Percentiles rank a stretch among this genome's conserved stretches.
Conservation (phyloP, 2,888 invertebrate genomes). For the Mystacides longicornis region DNA sequence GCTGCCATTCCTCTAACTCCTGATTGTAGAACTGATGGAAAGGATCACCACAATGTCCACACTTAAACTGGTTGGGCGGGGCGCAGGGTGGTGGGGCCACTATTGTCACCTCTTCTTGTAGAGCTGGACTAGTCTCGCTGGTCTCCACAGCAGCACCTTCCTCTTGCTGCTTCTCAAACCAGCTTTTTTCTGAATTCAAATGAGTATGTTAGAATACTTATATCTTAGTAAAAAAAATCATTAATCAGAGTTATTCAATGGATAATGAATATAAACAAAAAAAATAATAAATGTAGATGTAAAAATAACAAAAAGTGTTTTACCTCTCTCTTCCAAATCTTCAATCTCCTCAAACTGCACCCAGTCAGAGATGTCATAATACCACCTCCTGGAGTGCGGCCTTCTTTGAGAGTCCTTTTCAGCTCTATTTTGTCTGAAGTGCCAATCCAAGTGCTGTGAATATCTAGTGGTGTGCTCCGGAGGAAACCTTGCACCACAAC, state of each 20-base stretch:
- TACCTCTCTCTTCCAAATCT: conserved; percentile 81
- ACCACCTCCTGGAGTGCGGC: conserved; percentile 82
- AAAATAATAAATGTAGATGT: not conserved
- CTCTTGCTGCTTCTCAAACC: conserved; percentile 69
- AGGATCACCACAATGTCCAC: conserved; percentile 86
- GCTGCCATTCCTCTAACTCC: conserved; percentile 96
- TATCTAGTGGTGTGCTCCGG: conserved; percentile 85
- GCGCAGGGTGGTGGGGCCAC: conserved; percentile 42
- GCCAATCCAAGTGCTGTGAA: conserved; percentile 97
- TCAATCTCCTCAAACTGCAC: conserved; percentile 90
- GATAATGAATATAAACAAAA: too few relatives aligned
- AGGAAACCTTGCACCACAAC: conserved; percentile 91
- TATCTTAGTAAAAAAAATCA: too few relatives aligned
- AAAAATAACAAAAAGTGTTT: conserved; percentile 9
- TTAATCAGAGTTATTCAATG: too few relatives aligned
- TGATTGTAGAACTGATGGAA: conserved; percentile 96
- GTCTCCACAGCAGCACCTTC: conserved; percentile 40
- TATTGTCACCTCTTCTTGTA: conserved; percentile 41
- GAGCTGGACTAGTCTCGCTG: conserved; percentile 42
- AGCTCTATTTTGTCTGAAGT: conserved; percentile 87
- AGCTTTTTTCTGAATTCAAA: conserved; percentile 60
- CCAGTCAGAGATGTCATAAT: conserved; percentile 86
- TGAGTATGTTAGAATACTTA: not conserved
- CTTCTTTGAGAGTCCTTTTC: conserved; percentile 80
- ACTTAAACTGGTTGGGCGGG: conserved; percentile 59